These are phyloP conservation scores for Oophaga pumilio DNA, from an alignment of 2,113 vertebrate species.

Conservation along the genomic window DNA sequence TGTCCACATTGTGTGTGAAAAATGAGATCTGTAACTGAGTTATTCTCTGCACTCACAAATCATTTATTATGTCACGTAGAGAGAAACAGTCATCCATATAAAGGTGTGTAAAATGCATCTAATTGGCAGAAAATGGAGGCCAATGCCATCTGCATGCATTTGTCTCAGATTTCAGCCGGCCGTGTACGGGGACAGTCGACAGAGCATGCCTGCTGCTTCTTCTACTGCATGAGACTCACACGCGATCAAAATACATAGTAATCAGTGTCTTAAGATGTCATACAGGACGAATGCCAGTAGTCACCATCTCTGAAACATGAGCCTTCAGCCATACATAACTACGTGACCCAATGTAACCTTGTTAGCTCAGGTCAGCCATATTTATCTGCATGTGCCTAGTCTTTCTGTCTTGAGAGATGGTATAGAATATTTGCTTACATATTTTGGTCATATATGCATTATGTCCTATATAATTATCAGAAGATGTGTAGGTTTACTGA, in stretches of 20 bases:
- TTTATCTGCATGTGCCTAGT: neutral
- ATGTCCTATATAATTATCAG: neutral
- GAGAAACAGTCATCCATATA: neutral
- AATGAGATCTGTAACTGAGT: slow-evolving; percentile 15
- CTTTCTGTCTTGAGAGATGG: neutral
- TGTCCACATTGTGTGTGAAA: slow-evolving; percentile 5
- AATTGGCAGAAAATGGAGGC: neutral
- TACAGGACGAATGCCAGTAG: neutral
- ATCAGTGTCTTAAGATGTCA: neutral
- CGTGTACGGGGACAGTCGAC: neutral
- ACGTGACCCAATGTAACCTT: neutral
- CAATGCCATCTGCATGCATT: neutral
- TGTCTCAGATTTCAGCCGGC: neutral
- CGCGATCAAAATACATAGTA: neutral
- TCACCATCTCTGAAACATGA: neutral
- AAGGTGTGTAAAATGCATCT: neutral
- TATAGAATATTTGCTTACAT: neutral
- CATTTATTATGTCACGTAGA: neutral
- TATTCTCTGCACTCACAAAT: neutral
- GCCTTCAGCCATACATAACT: neutral
- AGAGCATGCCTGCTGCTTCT: neutral
- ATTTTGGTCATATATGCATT: neutral
- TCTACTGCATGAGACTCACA: neutral
- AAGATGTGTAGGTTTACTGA: neutral
- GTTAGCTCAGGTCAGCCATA: neutral